A percentile compares a stretch with the other conserved stretches of the same genome.
phyloP scores from a whole-genome alignment of 2,888 invertebrate species.

The Hecatera dysodea region DNA sequence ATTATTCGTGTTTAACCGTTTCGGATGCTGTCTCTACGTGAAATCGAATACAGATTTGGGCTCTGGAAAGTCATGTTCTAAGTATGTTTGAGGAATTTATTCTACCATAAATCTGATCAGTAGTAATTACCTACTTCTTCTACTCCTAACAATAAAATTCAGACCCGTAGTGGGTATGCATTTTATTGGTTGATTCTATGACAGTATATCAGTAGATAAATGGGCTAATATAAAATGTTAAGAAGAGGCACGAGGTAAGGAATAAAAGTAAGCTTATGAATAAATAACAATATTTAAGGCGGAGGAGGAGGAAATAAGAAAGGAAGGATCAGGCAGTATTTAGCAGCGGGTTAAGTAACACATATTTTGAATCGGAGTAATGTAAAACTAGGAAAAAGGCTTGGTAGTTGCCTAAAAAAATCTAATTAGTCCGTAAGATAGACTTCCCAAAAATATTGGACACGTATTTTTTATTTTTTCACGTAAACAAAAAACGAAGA shows the following conservation, averaged over 20 bases:
- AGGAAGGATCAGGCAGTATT: neutral
- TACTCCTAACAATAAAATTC: too few species aligned
- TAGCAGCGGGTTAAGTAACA: neutral
- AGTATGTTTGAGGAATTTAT: too few species aligned
- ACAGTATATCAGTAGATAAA: neutral
- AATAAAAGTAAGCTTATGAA: neutral
- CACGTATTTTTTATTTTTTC: too few species aligned
- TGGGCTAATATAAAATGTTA: neutral
- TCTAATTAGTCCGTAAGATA: too few species aligned
- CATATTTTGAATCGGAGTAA: neutral
- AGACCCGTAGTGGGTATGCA: too few species aligned
- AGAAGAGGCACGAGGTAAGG: neutral
- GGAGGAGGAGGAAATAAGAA: neutral
- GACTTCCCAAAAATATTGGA: too few species aligned
- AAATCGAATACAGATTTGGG: constrained; percentile 17
- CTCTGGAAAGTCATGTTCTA: neutral
- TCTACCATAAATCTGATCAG: neutral
- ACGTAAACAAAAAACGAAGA: too few species aligned
- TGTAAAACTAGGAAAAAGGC: neutral
- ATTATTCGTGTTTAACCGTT: constrained; percentile 36
- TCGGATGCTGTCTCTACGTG: neutral
- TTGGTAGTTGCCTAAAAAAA: too few species aligned
- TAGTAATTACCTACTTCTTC: neutral
- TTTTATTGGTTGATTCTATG: neutral
- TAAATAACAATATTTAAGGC: neutral